phyloP scores from a whole-genome alignment of 2,797 vertebrate species.

The Macroramphosus scolopax region DNA sequence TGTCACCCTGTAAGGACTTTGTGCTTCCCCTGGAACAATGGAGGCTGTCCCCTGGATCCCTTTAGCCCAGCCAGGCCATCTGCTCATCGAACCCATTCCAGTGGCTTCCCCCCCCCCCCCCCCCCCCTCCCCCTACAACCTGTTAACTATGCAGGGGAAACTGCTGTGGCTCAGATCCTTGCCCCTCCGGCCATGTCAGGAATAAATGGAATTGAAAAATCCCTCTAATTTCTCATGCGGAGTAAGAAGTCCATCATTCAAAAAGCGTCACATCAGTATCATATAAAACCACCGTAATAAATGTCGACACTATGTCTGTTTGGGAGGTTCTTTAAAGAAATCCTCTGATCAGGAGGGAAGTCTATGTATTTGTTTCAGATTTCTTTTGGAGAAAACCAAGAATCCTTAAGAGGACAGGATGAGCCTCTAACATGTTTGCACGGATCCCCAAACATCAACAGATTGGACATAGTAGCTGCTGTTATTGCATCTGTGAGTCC shows the following conservation, averaged over 20 bases:
- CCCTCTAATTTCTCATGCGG: no score
- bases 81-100: constrained; percentile 64
- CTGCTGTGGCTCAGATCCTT: constrained; percentile 12
- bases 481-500: constrained; percentile 12
- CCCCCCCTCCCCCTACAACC: constrained; percentile 76
- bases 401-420: no score
- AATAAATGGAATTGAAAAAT: constrained; percentile 15
- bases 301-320: no score
- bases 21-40: constrained; percentile 65
- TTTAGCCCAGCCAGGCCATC: constrained; percentile 69
- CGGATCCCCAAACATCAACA: neutral
- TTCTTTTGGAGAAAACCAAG: no score
- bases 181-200: constrained; percentile 13
- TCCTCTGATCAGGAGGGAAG: neutral
- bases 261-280: no score
- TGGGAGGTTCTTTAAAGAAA: neutral
- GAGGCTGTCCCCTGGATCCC: constrained; percentile 52
- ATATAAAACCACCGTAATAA: no score
- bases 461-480: constrained; percentile 2
- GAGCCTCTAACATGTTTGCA: neutral
- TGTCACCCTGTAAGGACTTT: constrained; percentile 51
- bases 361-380: no score
- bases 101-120: constrained; percentile 56
- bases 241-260: no score
- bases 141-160: constrained; percentile 57